Evolutionary conservation across 2,888 invertebrate genomes (phyloP).

Genomic region (Dryocosmus kuriphilus): DNA sequence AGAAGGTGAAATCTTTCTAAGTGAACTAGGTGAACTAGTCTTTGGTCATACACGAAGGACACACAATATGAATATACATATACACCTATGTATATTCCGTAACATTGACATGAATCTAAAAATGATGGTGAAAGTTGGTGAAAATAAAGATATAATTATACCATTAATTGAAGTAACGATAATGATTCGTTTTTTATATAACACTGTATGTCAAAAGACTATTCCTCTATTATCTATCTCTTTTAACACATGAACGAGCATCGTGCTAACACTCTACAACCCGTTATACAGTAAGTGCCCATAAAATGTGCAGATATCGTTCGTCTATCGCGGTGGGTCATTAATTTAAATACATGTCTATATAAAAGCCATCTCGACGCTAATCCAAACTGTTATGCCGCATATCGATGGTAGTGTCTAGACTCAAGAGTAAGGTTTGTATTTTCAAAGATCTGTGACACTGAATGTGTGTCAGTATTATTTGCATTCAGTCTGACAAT

Average conservation of each 20-base stretch:
- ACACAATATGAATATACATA: background rate
- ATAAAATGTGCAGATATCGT: constrained; percentile 7
- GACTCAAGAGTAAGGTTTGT: background rate
- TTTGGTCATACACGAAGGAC: background rate
- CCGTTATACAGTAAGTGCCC: background rate
- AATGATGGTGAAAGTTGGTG: background rate
- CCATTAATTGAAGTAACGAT: background rate
- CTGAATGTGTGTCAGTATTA: background rate
- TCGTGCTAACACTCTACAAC: background rate
- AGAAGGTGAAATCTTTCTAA: background rate
- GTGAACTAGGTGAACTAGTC: background rate
- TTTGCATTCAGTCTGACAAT: too few species aligned
- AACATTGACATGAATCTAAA: background rate
- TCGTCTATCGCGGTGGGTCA: background rate
- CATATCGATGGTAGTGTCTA: background rate
- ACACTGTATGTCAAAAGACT: background rate
- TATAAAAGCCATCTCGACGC: constrained; percentile 7
- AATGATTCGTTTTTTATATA: constrained; percentile 7
- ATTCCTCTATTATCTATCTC: too few species aligned
- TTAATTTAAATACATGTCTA: constrained; percentile 7
- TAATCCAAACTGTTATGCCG: constrained; percentile 1
- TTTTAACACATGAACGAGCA: background rate
- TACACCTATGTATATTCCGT: background rate
- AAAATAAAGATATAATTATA: background rate
- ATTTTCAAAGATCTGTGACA: background rate